A percentile compares a stretch with the other conserved stretches of the same genome.
Evolutionary conservation across 2,888 invertebrate genomes (phyloP).

Genomic region (Dorcus parallelipipedus): DNA sequence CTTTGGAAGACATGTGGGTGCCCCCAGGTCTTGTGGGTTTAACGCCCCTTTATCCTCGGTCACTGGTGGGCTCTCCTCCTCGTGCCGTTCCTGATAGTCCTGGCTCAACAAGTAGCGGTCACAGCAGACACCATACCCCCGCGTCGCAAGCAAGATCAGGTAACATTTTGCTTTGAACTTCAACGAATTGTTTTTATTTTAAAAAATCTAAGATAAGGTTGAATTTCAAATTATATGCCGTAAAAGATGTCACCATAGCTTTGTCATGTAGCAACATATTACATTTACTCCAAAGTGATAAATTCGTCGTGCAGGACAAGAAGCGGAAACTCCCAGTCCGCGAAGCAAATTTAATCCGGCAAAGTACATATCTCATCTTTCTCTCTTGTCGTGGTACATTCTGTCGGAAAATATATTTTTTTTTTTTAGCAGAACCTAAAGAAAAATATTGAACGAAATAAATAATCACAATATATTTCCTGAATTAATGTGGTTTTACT

Average conservation of each 20-base stretch:
- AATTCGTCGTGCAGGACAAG: background rate
- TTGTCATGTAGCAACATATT: background rate
- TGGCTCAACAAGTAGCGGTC: slow-evolving; percentile 52
- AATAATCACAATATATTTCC: too few relatives aligned
- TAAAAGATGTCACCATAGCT: background rate
- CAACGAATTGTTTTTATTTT: background rate
- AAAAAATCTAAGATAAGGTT: background rate
- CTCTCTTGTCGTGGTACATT: too few relatives aligned
- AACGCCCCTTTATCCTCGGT: slow-evolving; percentile 37
- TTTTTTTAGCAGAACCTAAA: too few relatives aligned
- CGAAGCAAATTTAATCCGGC: too few relatives aligned
- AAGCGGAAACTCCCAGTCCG: too few relatives aligned
- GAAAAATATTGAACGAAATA: too few relatives aligned
- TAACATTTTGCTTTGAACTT: slow-evolving; percentile 20
- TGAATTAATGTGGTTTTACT: too few relatives aligned
- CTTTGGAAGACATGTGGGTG: slow-evolving; percentile 83
- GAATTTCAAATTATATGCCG: background rate
- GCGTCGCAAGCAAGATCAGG: slow-evolving; percentile 48
- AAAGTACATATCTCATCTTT: too few relatives aligned
- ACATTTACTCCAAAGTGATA: background rate
- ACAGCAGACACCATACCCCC: slow-evolving; percentile 44
- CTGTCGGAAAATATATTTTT: too few relatives aligned
- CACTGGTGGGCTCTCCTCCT: slow-evolving; percentile 50
- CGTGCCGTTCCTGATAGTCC: slow-evolving; percentile 52
- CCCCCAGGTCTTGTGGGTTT: slow-evolving; percentile 50